These are phyloP conservation scores for Tetraodon nigroviridis DNA, from an alignment of 2,113 vertebrate species.

Conservation along the genomic window DNA sequence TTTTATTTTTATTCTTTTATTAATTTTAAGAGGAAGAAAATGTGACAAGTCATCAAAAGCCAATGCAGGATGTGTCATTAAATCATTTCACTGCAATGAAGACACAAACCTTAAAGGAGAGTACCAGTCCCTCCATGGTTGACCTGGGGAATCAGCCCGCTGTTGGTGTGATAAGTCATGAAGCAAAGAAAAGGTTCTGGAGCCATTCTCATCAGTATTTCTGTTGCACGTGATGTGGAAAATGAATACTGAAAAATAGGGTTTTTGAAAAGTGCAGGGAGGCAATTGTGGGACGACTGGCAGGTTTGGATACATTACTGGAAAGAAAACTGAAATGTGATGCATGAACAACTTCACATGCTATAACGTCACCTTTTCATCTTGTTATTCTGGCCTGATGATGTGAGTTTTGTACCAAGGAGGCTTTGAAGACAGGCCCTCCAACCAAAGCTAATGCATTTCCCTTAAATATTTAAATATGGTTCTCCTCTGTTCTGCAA, in stretches of 20 bases:
- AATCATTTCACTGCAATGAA: background rate
- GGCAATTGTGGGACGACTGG: background rate
- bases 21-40: conserved; percentile 1
- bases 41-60: conserved; percentile 1
- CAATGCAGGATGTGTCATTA: conserved; percentile 11
- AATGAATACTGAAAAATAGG: conserved; percentile 11
- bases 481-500: conserved; percentile 42
- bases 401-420: conserved; percentile 30
- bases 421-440: conserved; percentile 23
- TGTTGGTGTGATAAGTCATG: conserved; percentile 43
- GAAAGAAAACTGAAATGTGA: conserved; percentile 5
- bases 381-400: conserved; percentile 20
- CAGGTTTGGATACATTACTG: background rate
- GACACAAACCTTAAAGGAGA: conserved; percentile 26
- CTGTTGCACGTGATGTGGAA: conserved; percentile 30
- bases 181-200: conserved; percentile 35
- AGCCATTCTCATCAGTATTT: background rate
- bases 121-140: conserved; percentile 11
- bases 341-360: background rate
- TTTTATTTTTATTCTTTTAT: conserved; percentile 23
- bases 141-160: conserved; percentile 7
- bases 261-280: conserved; percentile 9
- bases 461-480: conserved; percentile 73
- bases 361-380: conserved; percentile 1
- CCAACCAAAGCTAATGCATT: conserved; percentile 69